Base-by-base conservation (phyloP, 2,888 invertebrate genomes). In the Phasia obesa region DNA sequence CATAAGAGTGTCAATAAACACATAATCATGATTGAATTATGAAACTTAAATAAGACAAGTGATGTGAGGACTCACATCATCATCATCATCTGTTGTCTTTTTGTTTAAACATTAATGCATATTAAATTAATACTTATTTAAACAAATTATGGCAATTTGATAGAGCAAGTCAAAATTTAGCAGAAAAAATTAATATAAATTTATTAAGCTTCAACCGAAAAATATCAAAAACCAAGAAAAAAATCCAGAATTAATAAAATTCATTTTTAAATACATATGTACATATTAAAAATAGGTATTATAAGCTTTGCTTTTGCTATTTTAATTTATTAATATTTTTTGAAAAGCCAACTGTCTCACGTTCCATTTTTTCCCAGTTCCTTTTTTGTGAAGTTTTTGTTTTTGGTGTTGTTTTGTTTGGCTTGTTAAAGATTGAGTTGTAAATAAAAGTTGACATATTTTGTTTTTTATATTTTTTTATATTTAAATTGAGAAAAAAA, bases 11-110 rank as follows among this genome's bases (percentile, higher is more conserved):
- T 74, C 77, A 78, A 73, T 73, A 74, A 69, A 73, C 73, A 73
- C 71, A 74, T 74, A 75, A 83, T 74, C 51, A 67, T 79, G 78
- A 78, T 75, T 78, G 74, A 83, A 65, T 79, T 83, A 83, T 83
- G 78, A 71, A 79, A 79, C 47, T 60, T 27, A 73, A 81, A 23
- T 38, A 55, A 25, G 49, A 70, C 47, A 65, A 44, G 57, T 62
- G 70, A 59, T 76, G 4, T 19, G 25, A 49, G 31, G 27, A 55
- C 19, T 11, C 21, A 59, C 35, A 49, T 42, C 42, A 73, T 73
- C 35, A 49, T 42, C 42, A 73, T 73, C 71, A 60, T 47, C 51
- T 44, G 64, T 15, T 57, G 17, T 27, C 15, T 57, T 25, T 57
- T 57, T 57, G 19, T 62, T 51, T 25, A 47, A 65, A 42, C 23